Conservation (phyloP, 2,888 invertebrate species). For the Aphodius sticticus region DNA sequence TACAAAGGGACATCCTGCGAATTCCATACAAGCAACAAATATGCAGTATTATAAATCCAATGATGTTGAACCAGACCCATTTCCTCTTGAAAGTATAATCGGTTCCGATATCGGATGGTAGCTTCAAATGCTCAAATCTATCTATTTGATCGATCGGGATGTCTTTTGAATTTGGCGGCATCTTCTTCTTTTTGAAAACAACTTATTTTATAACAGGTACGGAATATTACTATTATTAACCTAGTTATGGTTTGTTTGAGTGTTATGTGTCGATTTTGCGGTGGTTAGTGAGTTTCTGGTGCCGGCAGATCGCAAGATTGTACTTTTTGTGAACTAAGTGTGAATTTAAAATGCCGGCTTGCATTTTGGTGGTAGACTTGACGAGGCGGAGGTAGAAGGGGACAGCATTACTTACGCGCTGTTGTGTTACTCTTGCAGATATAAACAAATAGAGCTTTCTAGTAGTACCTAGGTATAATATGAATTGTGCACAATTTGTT, state of each 20-base stretch:
- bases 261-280: background rate
- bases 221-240: background rate
- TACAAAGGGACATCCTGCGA: conserved; percentile 48
- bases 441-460: background rate
- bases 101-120: conserved; percentile 61
- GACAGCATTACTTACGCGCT: background rate
- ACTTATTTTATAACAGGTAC: background rate
- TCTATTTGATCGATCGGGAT: conserved; percentile 26
- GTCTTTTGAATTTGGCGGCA: conserved; percentile 35
- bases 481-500: conserved; percentile 4
- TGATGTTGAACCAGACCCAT: conserved; percentile 70
- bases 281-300: background rate
- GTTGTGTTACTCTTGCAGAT: background rate
- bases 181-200: conserved; percentile 12
- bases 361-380: background rate
- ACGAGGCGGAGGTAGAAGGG: background rate
- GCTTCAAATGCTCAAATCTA: conserved; percentile 42
- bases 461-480: background rate
- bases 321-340: background rate
- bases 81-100: conserved; percentile 62
- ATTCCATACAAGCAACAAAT: conserved; percentile 62
- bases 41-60: conserved; percentile 68
- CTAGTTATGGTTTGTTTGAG: background rate
- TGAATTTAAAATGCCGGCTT: background rate
- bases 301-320: conserved; percentile 4